Percentiles rank a stretch among this genome's conserved stretches.
Conservation (phyloP, 2,797 vertebrate species). For the Danio choprae region DNA sequence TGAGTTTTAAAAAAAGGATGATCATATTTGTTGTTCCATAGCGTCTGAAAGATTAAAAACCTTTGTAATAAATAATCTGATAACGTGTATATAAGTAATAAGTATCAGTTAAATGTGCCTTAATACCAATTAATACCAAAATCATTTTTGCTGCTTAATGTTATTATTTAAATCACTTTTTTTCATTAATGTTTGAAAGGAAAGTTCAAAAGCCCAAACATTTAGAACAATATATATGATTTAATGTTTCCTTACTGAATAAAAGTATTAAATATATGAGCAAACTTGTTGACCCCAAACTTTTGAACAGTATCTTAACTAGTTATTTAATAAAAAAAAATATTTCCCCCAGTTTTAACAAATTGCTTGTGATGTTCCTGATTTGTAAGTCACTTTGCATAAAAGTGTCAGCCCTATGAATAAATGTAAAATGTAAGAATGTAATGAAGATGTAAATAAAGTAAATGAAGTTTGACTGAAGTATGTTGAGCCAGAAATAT, state of each 20-base stretch:
- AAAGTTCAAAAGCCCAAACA: too few relatives aligned
- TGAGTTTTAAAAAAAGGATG: too few relatives aligned
- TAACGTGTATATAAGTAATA: too few relatives aligned
- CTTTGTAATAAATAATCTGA: too few relatives aligned
- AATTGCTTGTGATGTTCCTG: slow-evolving; percentile 3
- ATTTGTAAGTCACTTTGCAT: neutral
- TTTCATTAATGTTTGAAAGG: too few relatives aligned
- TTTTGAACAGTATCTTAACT: neutral
- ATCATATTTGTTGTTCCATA: too few relatives aligned
- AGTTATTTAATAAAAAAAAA: neutral
- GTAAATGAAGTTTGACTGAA: neutral
- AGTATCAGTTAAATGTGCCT: too few relatives aligned
- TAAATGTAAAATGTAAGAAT: neutral
- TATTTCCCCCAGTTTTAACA: neutral
- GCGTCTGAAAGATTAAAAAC: too few relatives aligned
- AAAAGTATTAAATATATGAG: neutral
- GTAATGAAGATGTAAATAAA: neutral
- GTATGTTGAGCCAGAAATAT: neutral
- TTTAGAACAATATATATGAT: neutral
- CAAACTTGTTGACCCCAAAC: neutral
- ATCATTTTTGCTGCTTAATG: too few relatives aligned
- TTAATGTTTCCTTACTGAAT: neutral
- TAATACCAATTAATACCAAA: too few relatives aligned
- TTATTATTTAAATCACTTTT: too few relatives aligned
- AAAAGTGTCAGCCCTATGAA: neutral